These are phyloP conservation scores for Drosophila baimaii DNA, from an alignment of 1,140 invertebrate genomes.

Conservation along the genomic window DNA sequence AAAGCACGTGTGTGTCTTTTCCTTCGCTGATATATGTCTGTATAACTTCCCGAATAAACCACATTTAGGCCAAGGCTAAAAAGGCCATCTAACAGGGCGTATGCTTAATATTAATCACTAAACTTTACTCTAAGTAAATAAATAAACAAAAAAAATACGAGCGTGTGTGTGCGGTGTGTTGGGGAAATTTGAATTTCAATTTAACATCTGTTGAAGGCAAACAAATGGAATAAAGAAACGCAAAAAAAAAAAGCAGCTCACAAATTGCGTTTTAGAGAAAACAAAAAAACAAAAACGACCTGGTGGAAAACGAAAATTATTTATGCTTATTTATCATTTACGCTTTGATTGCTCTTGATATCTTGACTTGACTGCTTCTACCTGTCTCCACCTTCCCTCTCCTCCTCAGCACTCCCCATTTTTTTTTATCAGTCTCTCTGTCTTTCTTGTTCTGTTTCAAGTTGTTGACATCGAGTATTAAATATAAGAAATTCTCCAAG, in stretches of 20 bases:
- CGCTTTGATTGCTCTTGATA: conserved; percentile 68
- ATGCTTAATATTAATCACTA: conserved; percentile 46
- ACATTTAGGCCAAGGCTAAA: conserved; percentile 39
- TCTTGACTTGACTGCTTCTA: conserved; percentile 37
- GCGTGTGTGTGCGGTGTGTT: not conserved
- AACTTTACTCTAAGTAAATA: conserved; percentile 27
- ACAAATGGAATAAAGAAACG: conserved; percentile 23
- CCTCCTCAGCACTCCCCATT: not conserved
- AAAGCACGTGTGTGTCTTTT: conserved; percentile 2
- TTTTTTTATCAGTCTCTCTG: conserved; percentile 15
- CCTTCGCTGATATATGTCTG: conserved; percentile 22
- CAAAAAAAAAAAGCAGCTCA: conserved; percentile 22
- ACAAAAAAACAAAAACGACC: not conserved
- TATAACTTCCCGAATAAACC: conserved; percentile 30
- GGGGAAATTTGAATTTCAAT: conserved; percentile 44
- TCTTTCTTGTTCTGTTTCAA: conserved; percentile 18
- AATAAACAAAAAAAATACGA: conserved; percentile 10
- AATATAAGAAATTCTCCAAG: conserved; percentile 56
- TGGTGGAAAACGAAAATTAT: conserved; percentile 61
- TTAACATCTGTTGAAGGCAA: conserved; percentile 39
- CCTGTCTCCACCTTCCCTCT: not conserved
- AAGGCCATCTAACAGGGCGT: conserved; percentile 20
- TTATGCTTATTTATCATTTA: conserved; percentile 80
- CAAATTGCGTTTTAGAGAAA: conserved; percentile 69
- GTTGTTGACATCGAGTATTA: conserved; percentile 64